phyloP scores from a whole-genome alignment of 2,888 invertebrate genomes.

The Ochlodes sylvanus region DNA sequence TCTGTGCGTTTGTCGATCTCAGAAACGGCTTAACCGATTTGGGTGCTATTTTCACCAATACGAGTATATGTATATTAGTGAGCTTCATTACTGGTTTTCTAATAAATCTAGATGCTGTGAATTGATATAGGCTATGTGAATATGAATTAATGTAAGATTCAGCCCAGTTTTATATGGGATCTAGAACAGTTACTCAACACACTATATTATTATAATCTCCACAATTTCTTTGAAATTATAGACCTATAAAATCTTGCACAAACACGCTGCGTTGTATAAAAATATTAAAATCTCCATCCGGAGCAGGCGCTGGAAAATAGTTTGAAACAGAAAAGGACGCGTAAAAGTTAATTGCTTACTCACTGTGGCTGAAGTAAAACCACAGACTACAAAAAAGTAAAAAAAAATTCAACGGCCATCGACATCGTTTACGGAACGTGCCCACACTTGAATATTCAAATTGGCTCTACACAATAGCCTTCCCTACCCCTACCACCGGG shows the following conservation, averaged over 20 bases:
- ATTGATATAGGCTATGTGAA: too few relatives aligned
- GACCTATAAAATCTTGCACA: constrained; percentile 17
- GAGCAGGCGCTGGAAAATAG: constrained; percentile 30
- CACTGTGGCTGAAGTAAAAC: constrained; percentile 35
- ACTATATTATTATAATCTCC: neutral
- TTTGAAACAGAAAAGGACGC: constrained; percentile 40
- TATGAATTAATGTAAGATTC: too few relatives aligned
- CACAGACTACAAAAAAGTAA: constrained; percentile 33
- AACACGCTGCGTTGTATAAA: constrained; percentile 27
- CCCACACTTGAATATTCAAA: constrained; percentile 78
- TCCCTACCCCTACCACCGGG: constrained; percentile 44
- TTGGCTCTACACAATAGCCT: constrained; percentile 66
- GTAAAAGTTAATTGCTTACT: constrained; percentile 43
- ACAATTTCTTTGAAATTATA: constrained; percentile 9
- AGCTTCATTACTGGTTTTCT: too few relatives aligned
- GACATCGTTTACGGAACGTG: constrained; percentile 66
- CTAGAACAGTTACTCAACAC: neutral
- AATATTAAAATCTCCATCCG: constrained; percentile 32
- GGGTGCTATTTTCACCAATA: too few relatives aligned
- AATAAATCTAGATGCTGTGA: too few relatives aligned
- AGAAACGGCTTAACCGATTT: too few relatives aligned
- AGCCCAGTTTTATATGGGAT: too few relatives aligned
- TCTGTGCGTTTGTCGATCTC: too few relatives aligned
- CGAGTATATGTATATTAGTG: too few relatives aligned
- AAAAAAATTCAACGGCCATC: constrained; percentile 51